phyloP scores from a whole-genome alignment of 2,113 vertebrate genomes.

The Chaenocephalus aceratus region DNA sequence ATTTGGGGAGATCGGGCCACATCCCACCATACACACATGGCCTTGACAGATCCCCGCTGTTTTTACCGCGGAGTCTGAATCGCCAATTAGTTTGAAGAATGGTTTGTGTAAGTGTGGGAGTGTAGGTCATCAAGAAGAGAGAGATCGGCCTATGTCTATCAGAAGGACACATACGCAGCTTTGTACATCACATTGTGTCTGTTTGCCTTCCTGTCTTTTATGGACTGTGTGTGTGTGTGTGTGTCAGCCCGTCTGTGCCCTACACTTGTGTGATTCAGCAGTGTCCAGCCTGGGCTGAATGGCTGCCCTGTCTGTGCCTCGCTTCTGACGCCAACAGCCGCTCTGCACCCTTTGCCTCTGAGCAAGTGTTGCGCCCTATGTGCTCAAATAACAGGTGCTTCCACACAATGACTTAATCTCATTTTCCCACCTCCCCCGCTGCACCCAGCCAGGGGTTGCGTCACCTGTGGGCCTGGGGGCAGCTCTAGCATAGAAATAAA shows the following conservation, averaged over 20 bases:
- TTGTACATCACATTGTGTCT: slow-evolving; percentile 57
- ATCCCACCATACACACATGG: slow-evolving; percentile 42
- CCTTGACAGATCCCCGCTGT: slow-evolving; percentile 54
- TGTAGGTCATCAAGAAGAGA: slow-evolving; percentile 5
- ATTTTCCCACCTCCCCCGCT: slow-evolving; percentile 31
- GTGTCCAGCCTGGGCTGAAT: slow-evolving; percentile 64
- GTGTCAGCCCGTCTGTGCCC: slow-evolving; percentile 57
- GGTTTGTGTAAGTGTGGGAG: slow-evolving; percentile 39
- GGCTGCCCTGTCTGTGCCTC: slow-evolving; percentile 65
- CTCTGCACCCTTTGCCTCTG: slow-evolving; percentile 58
- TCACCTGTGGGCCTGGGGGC: slow-evolving; percentile 61
- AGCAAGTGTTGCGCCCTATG: slow-evolving; percentile 78
- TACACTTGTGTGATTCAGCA: slow-evolving; percentile 69
- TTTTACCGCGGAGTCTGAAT: slow-evolving; percentile 42
- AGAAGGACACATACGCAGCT: slow-evolving; percentile 40
- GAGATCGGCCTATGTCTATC: slow-evolving; percentile 20
- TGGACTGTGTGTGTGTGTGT: slow-evolving; percentile 53
- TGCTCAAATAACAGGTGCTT: slow-evolving; percentile 81
- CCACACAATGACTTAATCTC: slow-evolving; percentile 59
- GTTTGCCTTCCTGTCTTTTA: slow-evolving; percentile 63
- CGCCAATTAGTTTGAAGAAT: slow-evolving; percentile 59
- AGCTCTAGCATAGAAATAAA: slow-evolving; percentile 19
- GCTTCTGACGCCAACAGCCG: slow-evolving; percentile 71
- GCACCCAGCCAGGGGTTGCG: slow-evolving; percentile 49
- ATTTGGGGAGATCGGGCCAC: slow-evolving; percentile 71